Conservation (phyloP, 2,888 invertebrate genomes). For the Xestia rhomboidea region DNA sequence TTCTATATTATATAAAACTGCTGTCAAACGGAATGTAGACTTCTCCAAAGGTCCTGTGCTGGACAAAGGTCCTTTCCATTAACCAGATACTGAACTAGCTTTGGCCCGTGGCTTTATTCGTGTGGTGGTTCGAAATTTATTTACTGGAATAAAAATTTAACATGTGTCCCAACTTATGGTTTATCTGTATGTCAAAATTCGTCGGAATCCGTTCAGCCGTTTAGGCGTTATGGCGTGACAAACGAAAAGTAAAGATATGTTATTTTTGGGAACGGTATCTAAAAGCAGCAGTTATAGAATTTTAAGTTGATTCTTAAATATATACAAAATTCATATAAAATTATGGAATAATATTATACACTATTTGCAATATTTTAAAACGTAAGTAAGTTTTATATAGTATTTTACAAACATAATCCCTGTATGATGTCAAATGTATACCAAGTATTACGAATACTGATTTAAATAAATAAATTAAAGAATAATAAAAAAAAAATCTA, state of each 20-base stretch:
- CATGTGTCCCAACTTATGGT: background rate
- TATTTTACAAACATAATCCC: conserved; percentile 15
- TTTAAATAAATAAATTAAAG: background rate
- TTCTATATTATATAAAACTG: background rate
- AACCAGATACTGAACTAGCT: background rate
- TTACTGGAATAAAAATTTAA: background rate
- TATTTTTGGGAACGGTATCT: background rate
- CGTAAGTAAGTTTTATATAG: conserved; percentile 24
- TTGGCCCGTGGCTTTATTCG: background rate
- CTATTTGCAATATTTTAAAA: conserved; percentile 27
- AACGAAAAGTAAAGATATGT: background rate
- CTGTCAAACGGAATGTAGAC: background rate
- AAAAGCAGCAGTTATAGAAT: conserved; percentile 8
- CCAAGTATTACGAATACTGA: background rate
- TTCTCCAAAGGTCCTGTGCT: too few species aligned
- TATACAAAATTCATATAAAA: conserved; percentile 18
- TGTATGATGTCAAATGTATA: conserved; percentile 6
- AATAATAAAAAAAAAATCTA: background rate
- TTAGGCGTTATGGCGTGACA: background rate
- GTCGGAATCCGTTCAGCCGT: background rate
- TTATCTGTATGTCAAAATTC: background rate
- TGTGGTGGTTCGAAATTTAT: background rate
- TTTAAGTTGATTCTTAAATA: conserved; percentile 18
- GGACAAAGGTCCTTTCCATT: background rate
- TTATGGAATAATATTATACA: conserved; percentile 27